Conservation (phyloP, 1,140 invertebrate genomes). For the Drosophila lacertosa region DNA sequence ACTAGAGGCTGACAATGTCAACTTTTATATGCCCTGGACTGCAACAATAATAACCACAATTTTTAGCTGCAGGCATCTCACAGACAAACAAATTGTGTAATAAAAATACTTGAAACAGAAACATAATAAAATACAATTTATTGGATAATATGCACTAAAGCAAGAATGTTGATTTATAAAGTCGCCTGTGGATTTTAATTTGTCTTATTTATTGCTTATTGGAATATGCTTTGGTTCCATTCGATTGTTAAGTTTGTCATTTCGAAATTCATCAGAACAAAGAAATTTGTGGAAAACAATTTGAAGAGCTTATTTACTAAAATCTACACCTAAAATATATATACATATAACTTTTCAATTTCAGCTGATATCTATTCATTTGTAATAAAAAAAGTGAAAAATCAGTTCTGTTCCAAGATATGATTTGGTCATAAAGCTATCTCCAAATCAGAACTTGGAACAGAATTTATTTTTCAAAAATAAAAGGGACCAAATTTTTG, state of each 20-base stretch:
- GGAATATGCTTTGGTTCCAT: background rate
- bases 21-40: too few relatives aligned
- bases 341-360: background rate
- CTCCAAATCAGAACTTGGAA: background rate
- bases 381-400: background rate
- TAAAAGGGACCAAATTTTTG: slow-evolving; percentile 68
- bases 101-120: slow-evolving; percentile 10
- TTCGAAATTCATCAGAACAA: background rate
- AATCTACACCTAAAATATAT: background rate
- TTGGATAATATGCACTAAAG: slow-evolving; percentile 8
- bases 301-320: slow-evolving; percentile 57
- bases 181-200: background rate
- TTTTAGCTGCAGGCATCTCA: background rate
- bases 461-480: slow-evolving; percentile 15
- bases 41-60: too few relatives aligned
- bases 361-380: slow-evolving; percentile 3
- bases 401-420: background rate
- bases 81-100: slow-evolving; percentile 48
- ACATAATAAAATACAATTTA: slow-evolving; percentile 11
- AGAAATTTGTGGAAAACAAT: slow-evolving; percentile 15
- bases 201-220: background rate
- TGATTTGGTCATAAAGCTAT: background rate
- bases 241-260: background rate
- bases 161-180: background rate
- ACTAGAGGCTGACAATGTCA: too few relatives aligned